phyloP scores from a whole-genome alignment of 2,888 invertebrate species.

The Philhelius pedissequus region DNA sequence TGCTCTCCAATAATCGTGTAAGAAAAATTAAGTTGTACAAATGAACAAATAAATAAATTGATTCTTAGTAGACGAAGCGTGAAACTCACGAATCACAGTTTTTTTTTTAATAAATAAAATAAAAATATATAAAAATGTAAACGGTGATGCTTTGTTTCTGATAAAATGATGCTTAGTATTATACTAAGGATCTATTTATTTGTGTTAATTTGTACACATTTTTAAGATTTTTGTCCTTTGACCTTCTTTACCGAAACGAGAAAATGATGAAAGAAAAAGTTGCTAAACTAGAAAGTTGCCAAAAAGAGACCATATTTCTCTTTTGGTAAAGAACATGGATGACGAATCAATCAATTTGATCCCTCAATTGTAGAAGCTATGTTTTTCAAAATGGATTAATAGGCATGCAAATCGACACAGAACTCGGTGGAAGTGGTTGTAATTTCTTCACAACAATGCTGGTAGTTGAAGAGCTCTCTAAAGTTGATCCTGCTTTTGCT shows the following conservation, averaged over 20 bases:
- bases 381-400: conserved; percentile 93
- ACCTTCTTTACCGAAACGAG: conserved; percentile 93
- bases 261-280: conserved; percentile 95
- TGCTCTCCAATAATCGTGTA: too few relatives aligned
- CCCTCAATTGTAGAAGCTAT: conserved; percentile 86
- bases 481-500: conserved; percentile 93
- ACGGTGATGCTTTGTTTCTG: too few relatives aligned
- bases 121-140: too few relatives aligned
- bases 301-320: conserved; percentile 93
- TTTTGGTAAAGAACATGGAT: conserved; percentile 96
- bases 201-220: too few relatives aligned
- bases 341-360: conserved; percentile 89
- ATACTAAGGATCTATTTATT: too few relatives aligned
- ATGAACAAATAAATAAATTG: too few relatives aligned
- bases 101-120: too few relatives aligned
- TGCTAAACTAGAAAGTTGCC: conserved; percentile 90
- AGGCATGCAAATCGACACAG: conserved; percentile 89
- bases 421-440: conserved; percentile 94
- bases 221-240: too few relatives aligned
- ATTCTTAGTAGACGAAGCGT: too few relatives aligned
- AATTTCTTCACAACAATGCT: conserved; percentile 94
- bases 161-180: too few relatives aligned
- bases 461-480: conserved; percentile 94
- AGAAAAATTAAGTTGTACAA: too few relatives aligned
- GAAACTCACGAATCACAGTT: too few relatives aligned